Percentiles rank a stretch among this genome's conserved stretches.
Evolutionary conservation across 2,113 vertebrate genomes (phyloP).

Genomic region (Anhinga anhinga): DNA sequence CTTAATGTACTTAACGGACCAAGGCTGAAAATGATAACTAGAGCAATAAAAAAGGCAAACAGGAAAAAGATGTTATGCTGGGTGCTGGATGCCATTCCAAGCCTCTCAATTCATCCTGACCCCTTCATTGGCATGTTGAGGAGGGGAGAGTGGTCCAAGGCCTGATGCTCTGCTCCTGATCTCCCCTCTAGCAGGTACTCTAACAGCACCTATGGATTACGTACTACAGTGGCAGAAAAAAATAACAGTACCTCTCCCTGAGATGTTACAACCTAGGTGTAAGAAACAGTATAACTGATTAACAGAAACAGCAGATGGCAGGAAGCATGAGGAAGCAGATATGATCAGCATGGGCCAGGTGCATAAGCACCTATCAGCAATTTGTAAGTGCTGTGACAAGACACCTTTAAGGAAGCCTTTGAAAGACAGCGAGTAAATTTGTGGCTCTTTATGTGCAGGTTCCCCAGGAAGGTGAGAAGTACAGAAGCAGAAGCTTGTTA

Average conservation of each 20-base stretch:
- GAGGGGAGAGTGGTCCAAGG: neutral
- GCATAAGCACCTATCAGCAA: neutral
- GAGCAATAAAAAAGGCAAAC: neutral
- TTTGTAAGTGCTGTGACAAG: neutral
- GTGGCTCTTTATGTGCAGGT: neutral
- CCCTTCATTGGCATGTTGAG: neutral
- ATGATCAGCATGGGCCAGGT: neutral
- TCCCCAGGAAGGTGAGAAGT: neutral
- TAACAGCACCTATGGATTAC: neutral
- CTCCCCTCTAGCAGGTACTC: neutral
- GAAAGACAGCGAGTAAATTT: neutral
- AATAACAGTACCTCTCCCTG: neutral
- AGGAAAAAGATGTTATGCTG: neutral
- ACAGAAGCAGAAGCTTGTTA: neutral
- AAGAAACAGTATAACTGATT: neutral
- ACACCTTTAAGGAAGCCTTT: neutral
- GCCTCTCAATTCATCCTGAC: neutral
- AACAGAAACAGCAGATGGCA: slow-evolving; percentile 27
- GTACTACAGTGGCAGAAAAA: neutral
- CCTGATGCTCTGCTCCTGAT: neutral
- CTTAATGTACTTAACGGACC: neutral
- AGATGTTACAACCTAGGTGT: neutral
- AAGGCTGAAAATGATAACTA: neutral
- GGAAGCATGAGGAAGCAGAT: slow-evolving; percentile 3
- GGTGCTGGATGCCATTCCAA: neutral